phyloP scores from a whole-genome alignment of 92 coral and sea anemone genomes.

The Anthopleura xanthogrammica region DNA sequence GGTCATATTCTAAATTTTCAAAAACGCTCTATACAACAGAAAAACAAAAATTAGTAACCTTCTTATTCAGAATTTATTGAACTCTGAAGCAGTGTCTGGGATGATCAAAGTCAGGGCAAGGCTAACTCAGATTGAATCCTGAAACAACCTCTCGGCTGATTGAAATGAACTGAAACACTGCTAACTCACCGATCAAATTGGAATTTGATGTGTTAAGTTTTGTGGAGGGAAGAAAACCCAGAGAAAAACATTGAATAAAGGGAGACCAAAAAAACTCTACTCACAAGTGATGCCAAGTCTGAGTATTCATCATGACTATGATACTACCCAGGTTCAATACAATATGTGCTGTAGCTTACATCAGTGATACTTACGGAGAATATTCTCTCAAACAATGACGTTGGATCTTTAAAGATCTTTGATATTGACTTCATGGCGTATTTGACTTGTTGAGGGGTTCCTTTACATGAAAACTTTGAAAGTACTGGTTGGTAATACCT shows the following conservation, averaged over 20 bases:
- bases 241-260: not conserved
- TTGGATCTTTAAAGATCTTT: conserved; percentile 61
- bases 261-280: too few relatives aligned
- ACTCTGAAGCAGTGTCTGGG: too few relatives aligned
- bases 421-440: conserved; percentile 74
- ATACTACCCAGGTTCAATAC: too few relatives aligned
- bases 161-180: not conserved
- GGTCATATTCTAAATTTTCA: conserved; percentile 65
- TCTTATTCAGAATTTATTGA: too few relatives aligned
- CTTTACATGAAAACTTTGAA: conserved; percentile 74
- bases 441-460: conserved; percentile 86
- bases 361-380: conserved; percentile 57
- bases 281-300: not conserved
- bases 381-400: conserved; percentile 72
- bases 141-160: too few relatives aligned
- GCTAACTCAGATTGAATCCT: too few relatives aligned
- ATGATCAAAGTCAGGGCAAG: too few relatives aligned
- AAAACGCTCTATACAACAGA: conserved; percentile 57
- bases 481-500: conserved; percentile 91
- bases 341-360: too few relatives aligned
- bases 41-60: not conserved
- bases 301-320: not conserved
- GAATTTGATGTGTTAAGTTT: too few relatives aligned
- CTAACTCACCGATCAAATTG: too few relatives aligned
- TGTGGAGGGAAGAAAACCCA: too few relatives aligned